Conservation (phyloP, 2,797 vertebrate genomes). For the Hapalemur alaotrensis region DNA sequence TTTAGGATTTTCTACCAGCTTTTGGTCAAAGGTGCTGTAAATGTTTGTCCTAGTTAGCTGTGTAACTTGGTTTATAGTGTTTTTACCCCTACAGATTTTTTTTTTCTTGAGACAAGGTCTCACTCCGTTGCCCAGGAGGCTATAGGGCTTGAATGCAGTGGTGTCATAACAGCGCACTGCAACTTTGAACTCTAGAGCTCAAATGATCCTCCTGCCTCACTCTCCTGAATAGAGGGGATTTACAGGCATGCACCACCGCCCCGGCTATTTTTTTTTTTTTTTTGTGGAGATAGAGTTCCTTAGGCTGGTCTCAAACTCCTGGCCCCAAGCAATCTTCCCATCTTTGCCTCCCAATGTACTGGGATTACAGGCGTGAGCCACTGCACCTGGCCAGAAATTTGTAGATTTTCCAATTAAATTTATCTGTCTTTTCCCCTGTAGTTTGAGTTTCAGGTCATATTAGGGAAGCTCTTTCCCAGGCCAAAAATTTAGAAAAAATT, state of each 20-base stretch:
- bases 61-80: neutral
- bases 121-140: neutral
- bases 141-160: neutral
- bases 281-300: neutral
- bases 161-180: neutral
- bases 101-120: neutral
- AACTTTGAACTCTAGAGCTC: neutral
- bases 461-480: neutral
- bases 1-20: neutral
- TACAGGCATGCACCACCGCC: neutral
- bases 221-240: neutral
- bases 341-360: neutral
- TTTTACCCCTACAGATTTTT: neutral
- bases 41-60: neutral
- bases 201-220: neutral
- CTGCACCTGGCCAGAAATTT: neutral
- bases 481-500: neutral
- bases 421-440: neutral
- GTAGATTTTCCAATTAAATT: neutral
- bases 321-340: neutral
- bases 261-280: neutral
- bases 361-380: neutral
- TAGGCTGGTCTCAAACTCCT: neutral
- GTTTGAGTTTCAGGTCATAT: neutral
- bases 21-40: neutral